Evolutionary conservation across 2,888 invertebrate genomes (phyloP), one percentile per base, ranked within the genome.

Genomic region (Agrilus cyanescens): DNA sequence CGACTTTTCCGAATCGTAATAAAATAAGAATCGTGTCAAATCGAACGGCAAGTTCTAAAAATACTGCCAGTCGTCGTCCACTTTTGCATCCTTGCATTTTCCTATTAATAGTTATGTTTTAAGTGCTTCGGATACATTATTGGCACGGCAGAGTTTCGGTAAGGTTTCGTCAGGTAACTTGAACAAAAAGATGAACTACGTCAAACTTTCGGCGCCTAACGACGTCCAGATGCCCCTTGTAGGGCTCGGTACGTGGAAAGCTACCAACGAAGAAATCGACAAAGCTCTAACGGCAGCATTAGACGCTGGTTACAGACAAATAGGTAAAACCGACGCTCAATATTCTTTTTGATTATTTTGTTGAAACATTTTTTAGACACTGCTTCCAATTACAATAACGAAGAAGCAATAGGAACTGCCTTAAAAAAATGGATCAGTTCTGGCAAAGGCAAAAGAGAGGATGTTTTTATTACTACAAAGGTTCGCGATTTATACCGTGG

Each of bases 391-490:
- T 87, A 87, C 57, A 77, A 79, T 49, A 87, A 85, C 54, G 86
- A 87, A 63, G 80, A 79, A 50, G 74, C 78, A 2, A 81, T 87
- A 50, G 86, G 86, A 4, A 71, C 69, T 43, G 80, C 76, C 25
- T 62, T 87, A 38, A 73, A 75, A 52, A 72, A 73, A 56, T 82
- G 82, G 78, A 69, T 85, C 29, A 60, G 68, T 16, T 68, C 72
- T 36, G 80, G 79, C 32, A 73, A 74, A 55, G 75, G 81, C 10
- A 74, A 68, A 46, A 68, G 87, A 44, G 74, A 80, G 53, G 82
- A 86, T 38, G 66, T 87, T 45, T 87, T 86, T 65, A 74, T 87
- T 46, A 84, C 83, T 20, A 82, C 86, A n/a, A 87, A 87, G 75
- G 85, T 84, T 65, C 50, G 38, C 7, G 7, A 20, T 20, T 20